A percentile compares a stretch with the other conserved stretches of the same genome.
phyloP scores from a whole-genome alignment of 2,113 vertebrate species.

The Tragelaphus buxtoni region DNA sequence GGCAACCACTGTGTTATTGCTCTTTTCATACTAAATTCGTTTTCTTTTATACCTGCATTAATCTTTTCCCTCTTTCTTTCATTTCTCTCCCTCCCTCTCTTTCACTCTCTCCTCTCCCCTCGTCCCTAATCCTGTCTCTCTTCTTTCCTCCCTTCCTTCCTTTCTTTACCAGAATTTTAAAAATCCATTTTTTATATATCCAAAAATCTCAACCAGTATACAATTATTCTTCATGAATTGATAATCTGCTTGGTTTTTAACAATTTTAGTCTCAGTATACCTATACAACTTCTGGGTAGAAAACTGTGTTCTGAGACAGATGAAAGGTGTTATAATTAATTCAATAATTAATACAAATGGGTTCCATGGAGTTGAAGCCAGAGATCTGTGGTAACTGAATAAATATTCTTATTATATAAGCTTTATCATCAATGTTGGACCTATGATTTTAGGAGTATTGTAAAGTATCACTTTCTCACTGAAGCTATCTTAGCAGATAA shows the following conservation, averaged over 20 bases:
- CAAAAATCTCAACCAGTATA: not conserved
- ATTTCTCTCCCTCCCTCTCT: accelerated
- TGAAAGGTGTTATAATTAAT: not conserved
- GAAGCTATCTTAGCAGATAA: not conserved
- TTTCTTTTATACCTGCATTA: not conserved
- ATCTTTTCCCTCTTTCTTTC: not conserved
- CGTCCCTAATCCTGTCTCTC: not conserved
- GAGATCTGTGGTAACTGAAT: not conserved
- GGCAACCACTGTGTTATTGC: not conserved
- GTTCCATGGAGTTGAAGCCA: not conserved
- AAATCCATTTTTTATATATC: not conserved
- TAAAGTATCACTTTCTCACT: not conserved
- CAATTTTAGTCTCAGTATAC: not conserved
- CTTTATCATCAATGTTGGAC: not conserved
- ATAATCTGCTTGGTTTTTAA: not conserved
- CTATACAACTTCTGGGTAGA: not conserved
- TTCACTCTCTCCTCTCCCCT: too few relatives aligned
- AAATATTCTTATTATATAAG: not conserved
- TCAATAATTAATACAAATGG: not conserved
- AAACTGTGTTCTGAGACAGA: not conserved
- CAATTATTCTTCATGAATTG: not conserved
- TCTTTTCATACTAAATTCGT: conserved; percentile 21
- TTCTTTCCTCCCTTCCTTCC: not conserved
- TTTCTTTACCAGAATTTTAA: not conserved
- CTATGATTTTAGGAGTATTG: not conserved